These are phyloP conservation scores for Aphrocallistes beatrix DNA, from an alignment of 37 sponge, comb jelly and placozoan genomes.

Conservation along the genomic window DNA sequence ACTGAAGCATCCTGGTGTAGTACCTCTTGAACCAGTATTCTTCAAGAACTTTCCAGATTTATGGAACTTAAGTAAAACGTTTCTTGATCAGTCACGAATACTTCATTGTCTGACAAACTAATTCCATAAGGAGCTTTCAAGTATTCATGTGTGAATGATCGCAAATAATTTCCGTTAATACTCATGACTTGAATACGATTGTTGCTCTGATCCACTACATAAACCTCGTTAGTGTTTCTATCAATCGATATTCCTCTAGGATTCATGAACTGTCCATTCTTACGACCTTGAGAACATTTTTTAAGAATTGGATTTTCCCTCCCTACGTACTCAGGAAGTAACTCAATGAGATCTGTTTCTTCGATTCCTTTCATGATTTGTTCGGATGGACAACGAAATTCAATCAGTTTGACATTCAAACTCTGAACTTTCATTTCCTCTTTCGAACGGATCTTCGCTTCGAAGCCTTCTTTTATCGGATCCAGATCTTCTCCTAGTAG, in stretches of 20 bases:
- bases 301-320: not conserved
- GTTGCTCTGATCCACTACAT: not conserved
- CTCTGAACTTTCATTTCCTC: too few species aligned
- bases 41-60: not conserved
- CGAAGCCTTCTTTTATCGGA: too few species aligned
- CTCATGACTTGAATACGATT: slow-evolving; percentile 2
- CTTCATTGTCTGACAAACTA: not conserved
- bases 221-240: not conserved
- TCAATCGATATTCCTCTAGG: slow-evolving; percentile 7
- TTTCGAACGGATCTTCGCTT: too few species aligned
- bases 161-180: not conserved
- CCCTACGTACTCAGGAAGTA: not conserved
- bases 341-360: not conserved
- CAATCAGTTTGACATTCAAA: not conserved
- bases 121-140: not conserved
- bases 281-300: not conserved
- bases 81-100: not conserved
- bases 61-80: not conserved
- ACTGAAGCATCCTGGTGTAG: too few species aligned
- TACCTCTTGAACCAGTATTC: not conserved
- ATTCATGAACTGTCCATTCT: not conserved
- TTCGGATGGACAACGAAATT: not conserved
- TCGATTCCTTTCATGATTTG: not conserved
- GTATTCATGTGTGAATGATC: not conserved
- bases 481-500: too few species aligned